Conservation (phyloP, 2,113 vertebrate genomes). For the Planiliza haematocheilus region DNA sequence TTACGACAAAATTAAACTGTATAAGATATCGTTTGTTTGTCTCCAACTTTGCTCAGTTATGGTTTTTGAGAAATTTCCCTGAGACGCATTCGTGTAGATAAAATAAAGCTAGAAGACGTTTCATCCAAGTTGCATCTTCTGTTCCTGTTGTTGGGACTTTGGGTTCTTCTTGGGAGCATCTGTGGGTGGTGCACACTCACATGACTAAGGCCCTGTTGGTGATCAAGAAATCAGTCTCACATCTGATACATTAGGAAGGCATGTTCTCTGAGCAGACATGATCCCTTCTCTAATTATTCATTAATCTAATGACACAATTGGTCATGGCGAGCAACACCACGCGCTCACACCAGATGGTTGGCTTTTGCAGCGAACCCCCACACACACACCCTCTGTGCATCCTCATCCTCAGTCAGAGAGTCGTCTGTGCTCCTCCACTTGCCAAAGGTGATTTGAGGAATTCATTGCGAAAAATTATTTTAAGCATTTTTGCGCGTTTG, state of each 20-base stretch:
- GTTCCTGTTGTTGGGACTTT: too few species aligned
- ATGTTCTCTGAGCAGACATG: conserved; percentile 70
- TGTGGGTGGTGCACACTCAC: too few species aligned
- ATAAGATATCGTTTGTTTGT: background rate
- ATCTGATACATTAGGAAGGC: conserved; percentile 65
- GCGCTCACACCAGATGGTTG: conserved; percentile 80
- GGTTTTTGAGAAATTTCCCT: background rate
- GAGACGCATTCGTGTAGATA: too few species aligned
- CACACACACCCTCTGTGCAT: conserved; percentile 67
- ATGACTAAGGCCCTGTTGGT: background rate
- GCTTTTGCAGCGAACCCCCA: conserved; percentile 67
- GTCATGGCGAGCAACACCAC: conserved; percentile 80
- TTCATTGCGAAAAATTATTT: conserved; percentile 13
- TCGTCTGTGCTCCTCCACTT: conserved; percentile 50
- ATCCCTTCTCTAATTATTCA: conserved; percentile 81
- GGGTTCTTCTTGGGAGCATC: too few species aligned
- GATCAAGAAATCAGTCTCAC: conserved; percentile 61
- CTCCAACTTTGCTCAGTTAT: conserved; percentile 14
- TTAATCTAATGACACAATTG: conserved; percentile 84
- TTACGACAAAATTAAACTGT: conserved; percentile 32
- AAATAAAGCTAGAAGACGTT: too few species aligned
- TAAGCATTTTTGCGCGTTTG: background rate
- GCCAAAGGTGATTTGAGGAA: conserved; percentile 55
- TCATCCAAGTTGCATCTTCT: too few species aligned
- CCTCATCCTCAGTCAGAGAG: conserved; percentile 51